These are phyloP conservation scores for Heliconius aoede DNA, from an alignment of 2,888 invertebrate species.

Conservation along the genomic window DNA sequence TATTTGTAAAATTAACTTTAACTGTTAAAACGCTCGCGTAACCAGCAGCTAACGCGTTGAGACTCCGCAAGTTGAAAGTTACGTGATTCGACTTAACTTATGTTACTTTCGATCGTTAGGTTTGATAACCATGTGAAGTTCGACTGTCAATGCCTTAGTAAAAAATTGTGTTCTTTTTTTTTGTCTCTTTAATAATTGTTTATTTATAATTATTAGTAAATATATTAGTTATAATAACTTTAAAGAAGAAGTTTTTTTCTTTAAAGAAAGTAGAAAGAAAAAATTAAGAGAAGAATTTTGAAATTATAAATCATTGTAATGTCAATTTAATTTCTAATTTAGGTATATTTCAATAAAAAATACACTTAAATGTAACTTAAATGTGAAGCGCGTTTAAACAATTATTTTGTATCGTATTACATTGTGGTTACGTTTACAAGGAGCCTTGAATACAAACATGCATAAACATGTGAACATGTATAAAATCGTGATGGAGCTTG, in stretches of 20 bases:
- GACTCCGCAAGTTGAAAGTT: slow-evolving; percentile 65
- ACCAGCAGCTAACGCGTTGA: slow-evolving; percentile 59
- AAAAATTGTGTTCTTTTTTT: not conserved
- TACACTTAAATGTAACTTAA: not conserved
- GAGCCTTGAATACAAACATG: slow-evolving; percentile 10
- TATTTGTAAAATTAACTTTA: slow-evolving; percentile 18
- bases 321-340: no score
- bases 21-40: slow-evolving; percentile 54
- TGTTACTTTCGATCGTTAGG: slow-evolving; percentile 59
- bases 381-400: not conserved
- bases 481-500: not conserved
- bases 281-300: no score
- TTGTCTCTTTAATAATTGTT: no score
- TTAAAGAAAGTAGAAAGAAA: no score
- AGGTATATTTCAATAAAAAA: no score
- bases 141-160: slow-evolving; percentile 4
- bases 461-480: not conserved
- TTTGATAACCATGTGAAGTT: slow-evolving; percentile 45
- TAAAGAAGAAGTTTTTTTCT: not conserved
- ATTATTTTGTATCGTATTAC: slow-evolving; percentile 10
- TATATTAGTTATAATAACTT: not conserved
- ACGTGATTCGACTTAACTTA: slow-evolving; percentile 69
- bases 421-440: slow-evolving; percentile 19
- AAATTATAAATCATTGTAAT: no score
- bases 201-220: not conserved